Percentiles rank a stretch among this genome's conserved stretches.
Evolutionary conservation across 2,888 invertebrate genomes (phyloP).

Genomic region (Erebia palarica): DNA sequence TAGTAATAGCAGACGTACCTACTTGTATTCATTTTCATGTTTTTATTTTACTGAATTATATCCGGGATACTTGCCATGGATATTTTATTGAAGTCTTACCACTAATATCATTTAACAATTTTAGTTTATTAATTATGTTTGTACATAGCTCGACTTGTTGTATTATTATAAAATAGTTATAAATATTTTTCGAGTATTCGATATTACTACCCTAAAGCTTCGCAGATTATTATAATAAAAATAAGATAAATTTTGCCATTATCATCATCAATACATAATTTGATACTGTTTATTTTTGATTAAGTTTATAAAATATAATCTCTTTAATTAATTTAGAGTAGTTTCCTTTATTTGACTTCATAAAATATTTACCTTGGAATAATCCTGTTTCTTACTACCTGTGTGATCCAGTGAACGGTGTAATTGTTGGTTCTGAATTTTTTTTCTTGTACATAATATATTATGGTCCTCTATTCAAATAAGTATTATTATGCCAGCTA

Average conservation of each 20-base stretch:
- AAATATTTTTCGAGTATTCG: neutral
- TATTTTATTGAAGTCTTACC: constrained; percentile 53
- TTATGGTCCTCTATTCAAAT: too few species aligned
- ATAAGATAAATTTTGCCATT: neutral
- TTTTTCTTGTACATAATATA: too few species aligned
- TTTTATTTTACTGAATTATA: too few species aligned
- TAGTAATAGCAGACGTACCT: neutral
- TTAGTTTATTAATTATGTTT: constrained; percentile 38
- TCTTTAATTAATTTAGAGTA: constrained; percentile 17
- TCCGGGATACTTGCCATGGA: too few species aligned
- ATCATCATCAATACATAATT: constrained; percentile 13
- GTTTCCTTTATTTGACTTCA: constrained; percentile 15
- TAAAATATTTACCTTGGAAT: neutral
- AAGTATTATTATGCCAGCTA: too few species aligned
- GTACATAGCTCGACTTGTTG: constrained; percentile 43
- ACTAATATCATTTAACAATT: constrained; percentile 46
- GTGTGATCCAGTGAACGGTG: too few species aligned
- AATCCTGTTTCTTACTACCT: too few species aligned
- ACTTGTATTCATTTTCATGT: neutral
- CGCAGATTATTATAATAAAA: neutral
- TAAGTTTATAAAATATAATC: constrained; percentile 39
- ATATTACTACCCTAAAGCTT: constrained; percentile 8
- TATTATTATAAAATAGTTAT: constrained; percentile 13
- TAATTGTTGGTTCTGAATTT: too few species aligned
- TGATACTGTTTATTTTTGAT: constrained; percentile 31